A percentile compares a stretch with the other conserved stretches of the same genome.
Conservation (phyloP, 2,113 vertebrate species). For the Odobenus rosmarus region DNA sequence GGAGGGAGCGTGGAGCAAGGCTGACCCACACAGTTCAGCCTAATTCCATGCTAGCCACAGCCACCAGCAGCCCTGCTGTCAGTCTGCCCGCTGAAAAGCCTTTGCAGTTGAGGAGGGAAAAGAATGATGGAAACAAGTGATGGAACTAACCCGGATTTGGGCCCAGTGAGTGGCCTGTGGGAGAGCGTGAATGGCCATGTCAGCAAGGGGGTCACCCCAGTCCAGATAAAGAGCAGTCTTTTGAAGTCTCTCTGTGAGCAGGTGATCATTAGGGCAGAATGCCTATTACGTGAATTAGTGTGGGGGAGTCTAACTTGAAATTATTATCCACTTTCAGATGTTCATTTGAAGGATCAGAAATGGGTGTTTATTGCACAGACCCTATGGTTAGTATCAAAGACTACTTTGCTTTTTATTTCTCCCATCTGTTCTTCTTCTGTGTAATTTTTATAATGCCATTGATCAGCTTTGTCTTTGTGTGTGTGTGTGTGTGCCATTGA, state of each 20-base stretch:
- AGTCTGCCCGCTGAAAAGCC: not conserved
- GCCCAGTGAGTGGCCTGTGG: not conserved
- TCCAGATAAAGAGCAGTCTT: not conserved
- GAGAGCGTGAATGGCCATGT: not conserved
- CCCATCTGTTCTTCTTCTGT: not conserved
- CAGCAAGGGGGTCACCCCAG: not conserved
- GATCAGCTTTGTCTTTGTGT: not conserved
- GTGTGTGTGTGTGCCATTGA: not conserved
- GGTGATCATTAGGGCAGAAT: not conserved
- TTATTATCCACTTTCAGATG: not conserved
- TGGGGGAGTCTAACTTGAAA: not conserved
- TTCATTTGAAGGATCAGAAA: constrained; percentile 48
- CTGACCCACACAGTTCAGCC: not conserved
- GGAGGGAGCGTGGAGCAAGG: not conserved
- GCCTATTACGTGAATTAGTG: not conserved
- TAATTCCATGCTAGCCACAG: not conserved
- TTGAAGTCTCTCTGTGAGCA: not conserved
- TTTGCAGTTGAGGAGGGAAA: not conserved
- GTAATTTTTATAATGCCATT: not conserved
- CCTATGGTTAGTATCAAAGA: not conserved
- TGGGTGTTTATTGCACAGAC: constrained; percentile 24
- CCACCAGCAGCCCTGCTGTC: not conserved
- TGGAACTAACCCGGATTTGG: not conserved
- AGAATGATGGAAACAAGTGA: not conserved
- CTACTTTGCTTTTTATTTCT: constrained; percentile 30